phyloP scores from a whole-genome alignment of 2,113 vertebrate genomes.

The Artemisiospiza belli region DNA sequence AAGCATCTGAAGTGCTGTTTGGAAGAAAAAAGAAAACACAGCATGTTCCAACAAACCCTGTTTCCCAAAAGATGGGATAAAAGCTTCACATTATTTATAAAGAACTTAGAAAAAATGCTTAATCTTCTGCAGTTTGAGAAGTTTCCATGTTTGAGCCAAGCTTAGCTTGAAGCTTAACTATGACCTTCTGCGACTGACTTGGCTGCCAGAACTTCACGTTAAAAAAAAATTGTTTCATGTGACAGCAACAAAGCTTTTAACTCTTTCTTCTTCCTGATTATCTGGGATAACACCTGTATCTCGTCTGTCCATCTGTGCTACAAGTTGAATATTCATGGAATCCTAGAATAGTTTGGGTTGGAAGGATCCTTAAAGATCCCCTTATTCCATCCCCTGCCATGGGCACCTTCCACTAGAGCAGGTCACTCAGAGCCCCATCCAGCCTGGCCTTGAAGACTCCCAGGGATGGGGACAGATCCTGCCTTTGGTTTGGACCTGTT shows the following conservation, averaged over 20 bases:
- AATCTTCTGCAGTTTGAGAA: not conserved
- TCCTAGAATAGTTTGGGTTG: not conserved
- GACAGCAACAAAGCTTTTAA: not conserved
- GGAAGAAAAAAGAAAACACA: not conserved
- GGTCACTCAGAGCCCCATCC: not conserved
- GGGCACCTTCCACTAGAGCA: not conserved
- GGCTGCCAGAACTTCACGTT: not conserved
- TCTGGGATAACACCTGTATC: not conserved
- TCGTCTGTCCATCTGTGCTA: not conserved
- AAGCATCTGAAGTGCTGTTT: not conserved
- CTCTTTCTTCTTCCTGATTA: not conserved
- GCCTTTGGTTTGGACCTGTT: not conserved
- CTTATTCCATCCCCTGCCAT: not conserved
- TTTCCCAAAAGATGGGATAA: not conserved
- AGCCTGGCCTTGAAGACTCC: not conserved
- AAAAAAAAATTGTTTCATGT: not conserved
- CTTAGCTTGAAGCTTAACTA: not conserved
- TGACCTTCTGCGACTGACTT: not conserved
- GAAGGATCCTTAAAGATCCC: not conserved
- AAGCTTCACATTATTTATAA: not conserved
- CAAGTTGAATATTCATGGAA: not conserved
- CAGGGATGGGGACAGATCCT: not conserved
- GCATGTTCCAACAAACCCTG: not conserved
- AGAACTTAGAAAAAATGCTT: not conserved
- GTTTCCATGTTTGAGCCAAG: not conserved